phyloP scores from a whole-genome alignment of 2,888 invertebrate species.

The Heliconius sara region DNA sequence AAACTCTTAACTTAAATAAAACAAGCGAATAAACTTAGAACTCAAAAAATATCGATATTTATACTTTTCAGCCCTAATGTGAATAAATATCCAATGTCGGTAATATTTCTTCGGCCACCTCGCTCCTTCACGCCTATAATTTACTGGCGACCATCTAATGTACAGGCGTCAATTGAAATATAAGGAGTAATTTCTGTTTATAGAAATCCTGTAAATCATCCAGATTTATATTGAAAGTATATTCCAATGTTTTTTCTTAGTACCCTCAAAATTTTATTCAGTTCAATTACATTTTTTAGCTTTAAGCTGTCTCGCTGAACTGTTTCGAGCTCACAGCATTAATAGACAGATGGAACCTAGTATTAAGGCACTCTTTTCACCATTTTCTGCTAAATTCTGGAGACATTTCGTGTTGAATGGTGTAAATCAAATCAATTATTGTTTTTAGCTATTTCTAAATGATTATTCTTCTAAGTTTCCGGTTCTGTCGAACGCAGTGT shows the following conservation, averaged over 20 bases:
- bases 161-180: conserved; percentile 66
- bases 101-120: conserved; percentile 76
- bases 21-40: neutral
- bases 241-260: neutral
- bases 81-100: conserved; percentile 62
- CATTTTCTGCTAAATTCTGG: too few species aligned
- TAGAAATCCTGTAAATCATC: conserved; percentile 47
- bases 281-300: too few species aligned
- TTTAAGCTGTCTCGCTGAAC: too few species aligned
- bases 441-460: neutral
- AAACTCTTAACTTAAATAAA: neutral
- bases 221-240: conserved; percentile 19
- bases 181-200: conserved; percentile 74
- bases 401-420: too few species aligned
- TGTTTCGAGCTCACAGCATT: too few species aligned
- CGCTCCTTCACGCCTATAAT: conserved; percentile 61
- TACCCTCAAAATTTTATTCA: neutral
- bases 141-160: conserved; percentile 56
- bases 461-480: neutral
- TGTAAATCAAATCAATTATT: neutral
- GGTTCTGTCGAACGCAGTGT: neutral
- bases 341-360: too few species aligned
- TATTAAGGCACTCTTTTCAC: too few species aligned
- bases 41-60: conserved; percentile 42
- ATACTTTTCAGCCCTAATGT: conserved; percentile 55